Percentiles rank a stretch among this genome's conserved stretches.
These are phyloP conservation scores for Phalera bucephala DNA, from an alignment of 2,888 invertebrate genomes.

Conservation along the genomic window DNA sequence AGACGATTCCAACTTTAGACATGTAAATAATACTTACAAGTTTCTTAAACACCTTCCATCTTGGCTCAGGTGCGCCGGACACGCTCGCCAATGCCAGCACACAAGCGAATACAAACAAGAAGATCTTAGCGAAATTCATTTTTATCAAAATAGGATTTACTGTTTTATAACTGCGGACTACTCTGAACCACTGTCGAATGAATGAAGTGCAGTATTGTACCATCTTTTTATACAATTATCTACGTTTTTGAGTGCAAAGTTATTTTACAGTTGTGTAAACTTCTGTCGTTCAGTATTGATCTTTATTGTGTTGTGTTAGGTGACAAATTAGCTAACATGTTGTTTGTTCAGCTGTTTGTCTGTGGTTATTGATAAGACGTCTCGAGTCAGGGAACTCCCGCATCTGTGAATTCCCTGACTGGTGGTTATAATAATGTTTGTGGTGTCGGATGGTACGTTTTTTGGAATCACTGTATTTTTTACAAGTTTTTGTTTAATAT, in stretches of 20 bases:
- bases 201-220: constrained; percentile 5
- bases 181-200: constrained; percentile 4
- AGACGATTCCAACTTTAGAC: too few relatives aligned
- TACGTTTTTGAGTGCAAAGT: not conserved
- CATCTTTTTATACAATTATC: not conserved
- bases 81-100: constrained; percentile 26
- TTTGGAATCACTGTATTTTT: too few relatives aligned
- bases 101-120: constrained; percentile 33
- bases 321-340: too few relatives aligned
- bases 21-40: constrained; percentile 43
- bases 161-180: too few relatives aligned
- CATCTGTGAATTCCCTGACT: too few relatives aligned
- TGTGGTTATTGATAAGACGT: too few relatives aligned
- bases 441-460: too few relatives aligned
- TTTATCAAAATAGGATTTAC: too few relatives aligned
- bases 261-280: not conserved
- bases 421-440: too few relatives aligned
- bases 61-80: constrained; percentile 40
- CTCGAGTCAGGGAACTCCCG: too few relatives aligned
- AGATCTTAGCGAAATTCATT: constrained; percentile 44
- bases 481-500: too few relatives aligned
- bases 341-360: not conserved
- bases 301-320: not conserved
- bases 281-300: not conserved
- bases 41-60: constrained; percentile 50